Percentiles rank a stretch among this genome's conserved stretches.
These are phyloP conservation scores for Psilopsiagon aymara DNA, from an alignment of 2,113 vertebrate genomes.

Conservation along the genomic window DNA sequence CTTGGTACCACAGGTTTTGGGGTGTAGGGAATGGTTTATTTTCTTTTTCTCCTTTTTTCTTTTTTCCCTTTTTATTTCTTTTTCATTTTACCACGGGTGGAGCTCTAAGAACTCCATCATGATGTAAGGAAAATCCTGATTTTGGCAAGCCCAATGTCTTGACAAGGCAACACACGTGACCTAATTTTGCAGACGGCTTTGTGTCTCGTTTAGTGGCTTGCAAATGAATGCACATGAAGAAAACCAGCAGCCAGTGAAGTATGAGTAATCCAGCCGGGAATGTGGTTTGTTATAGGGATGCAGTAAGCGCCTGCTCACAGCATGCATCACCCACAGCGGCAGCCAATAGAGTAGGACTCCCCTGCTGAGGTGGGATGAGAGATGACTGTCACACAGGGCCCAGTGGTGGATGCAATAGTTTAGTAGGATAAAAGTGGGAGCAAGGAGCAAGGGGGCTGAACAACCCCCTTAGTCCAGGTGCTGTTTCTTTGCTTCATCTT, in stretches of 20 bases:
- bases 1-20: background rate
- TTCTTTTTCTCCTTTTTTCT: too few relatives aligned
- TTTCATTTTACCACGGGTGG: background rate
- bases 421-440: background rate
- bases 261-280: constrained; percentile 39
- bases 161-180: background rate
- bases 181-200: constrained; percentile 23
- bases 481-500: background rate
- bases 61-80: background rate
- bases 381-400: background rate
- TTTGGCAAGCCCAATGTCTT: background rate
- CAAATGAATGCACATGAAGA: constrained; percentile 47
- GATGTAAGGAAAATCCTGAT: background rate
- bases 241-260: constrained; percentile 36
- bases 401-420: background rate
- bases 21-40: background rate
- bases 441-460: background rate
- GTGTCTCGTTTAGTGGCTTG: constrained; percentile 14
- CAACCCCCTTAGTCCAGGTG: accelerated
- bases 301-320: background rate
- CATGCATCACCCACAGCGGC: background rate
- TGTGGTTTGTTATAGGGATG: background rate
- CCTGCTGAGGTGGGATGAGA: accelerated
- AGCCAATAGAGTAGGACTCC: background rate
- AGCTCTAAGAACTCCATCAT: background rate